These are phyloP conservation scores for Hypena proboscidalis DNA, from an alignment of 2,888 invertebrate species.

Conservation along the genomic window DNA sequence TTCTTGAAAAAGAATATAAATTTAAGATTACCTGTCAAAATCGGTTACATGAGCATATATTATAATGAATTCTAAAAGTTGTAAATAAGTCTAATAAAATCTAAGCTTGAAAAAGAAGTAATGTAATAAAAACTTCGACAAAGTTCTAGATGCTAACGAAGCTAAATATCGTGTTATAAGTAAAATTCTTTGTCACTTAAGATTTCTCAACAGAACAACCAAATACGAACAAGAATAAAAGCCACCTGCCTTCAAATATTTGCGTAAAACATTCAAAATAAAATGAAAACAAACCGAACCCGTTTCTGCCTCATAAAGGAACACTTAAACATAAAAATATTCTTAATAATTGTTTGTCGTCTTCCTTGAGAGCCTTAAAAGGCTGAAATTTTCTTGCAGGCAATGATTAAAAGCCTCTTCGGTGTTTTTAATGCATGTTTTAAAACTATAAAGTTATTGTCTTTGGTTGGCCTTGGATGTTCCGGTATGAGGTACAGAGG, in stretches of 20 bases:
- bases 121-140: too few species aligned
- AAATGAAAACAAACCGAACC: slow-evolving; percentile 10
- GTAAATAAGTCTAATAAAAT: too few species aligned
- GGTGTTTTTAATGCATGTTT: background rate
- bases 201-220: too few species aligned
- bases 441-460: slow-evolving; percentile 2
- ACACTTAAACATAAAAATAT: slow-evolving; percentile 8
- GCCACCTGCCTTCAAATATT: slow-evolving; percentile 8
- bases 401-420: background rate
- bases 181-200: too few species aligned
- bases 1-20: too few species aligned
- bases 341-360: slow-evolving; percentile 12
- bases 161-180: too few species aligned
- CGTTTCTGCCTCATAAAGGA: slow-evolving; percentile 13
- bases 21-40: too few species aligned
- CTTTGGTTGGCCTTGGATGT: background rate
- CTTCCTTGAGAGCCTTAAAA: slow-evolving; percentile 36
- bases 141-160: too few species aligned
- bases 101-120: too few species aligned
- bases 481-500: slow-evolving; percentile 3
- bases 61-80: too few species aligned
- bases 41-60: too few species aligned
- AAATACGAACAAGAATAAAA: background rate
- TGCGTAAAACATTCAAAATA: background rate
- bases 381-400: slow-evolving; percentile 6